Evolutionary conservation across 2,888 invertebrate species (phyloP), one percentile per base, ranked within the genome.

Genomic region (Acrobasis suavella): DNA sequence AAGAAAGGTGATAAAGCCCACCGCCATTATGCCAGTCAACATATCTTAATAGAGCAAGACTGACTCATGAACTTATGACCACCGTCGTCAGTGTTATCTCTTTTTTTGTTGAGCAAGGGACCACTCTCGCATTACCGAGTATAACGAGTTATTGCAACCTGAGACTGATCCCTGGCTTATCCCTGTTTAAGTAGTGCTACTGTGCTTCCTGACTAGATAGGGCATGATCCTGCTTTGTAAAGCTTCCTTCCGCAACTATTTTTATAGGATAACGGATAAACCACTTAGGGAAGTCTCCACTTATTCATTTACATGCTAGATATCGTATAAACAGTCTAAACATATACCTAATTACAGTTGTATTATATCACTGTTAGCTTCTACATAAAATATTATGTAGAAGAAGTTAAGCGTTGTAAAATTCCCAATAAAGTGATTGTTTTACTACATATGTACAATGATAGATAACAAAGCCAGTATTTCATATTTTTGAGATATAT

Each of bases 191-290:
- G 81, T 82, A 81, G 75, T 74, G 72, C 78, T 79, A 81, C 85
- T 72, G 75, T 78, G 82, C 82, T 89, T 91, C 88, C 91, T 86
- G 85, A 70, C 76, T 87, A 87, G 90, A 90, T 89, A 91, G 70
- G 78, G 76, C 73, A 78, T 78, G 82, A 81, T 81, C 78, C 79
- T 76, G 72, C 72, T 73, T 81, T 86, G 81, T 87, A 87, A 83
- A 83, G 88, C 89, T 91, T 91, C 90, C 91, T 89, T 90, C 87
- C 89, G 83, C 72, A 76, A 78, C 76, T 64, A 74, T 75, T 69
- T 69, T 68, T 72, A 72, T 75, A 76, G 81, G 78, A 83, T 82
- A 85, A 79, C 81, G 85, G 84, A 85, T 87, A 83, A 85, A 81
- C 82, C 83, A 86, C 87, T 89, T 82, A 85, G 78, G 81, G 84